A percentile compares a stretch with the other conserved stretches of the same genome.
phyloP scores from a whole-genome alignment of 2,113 vertebrate species.

The Oreochromis aureus region DNA sequence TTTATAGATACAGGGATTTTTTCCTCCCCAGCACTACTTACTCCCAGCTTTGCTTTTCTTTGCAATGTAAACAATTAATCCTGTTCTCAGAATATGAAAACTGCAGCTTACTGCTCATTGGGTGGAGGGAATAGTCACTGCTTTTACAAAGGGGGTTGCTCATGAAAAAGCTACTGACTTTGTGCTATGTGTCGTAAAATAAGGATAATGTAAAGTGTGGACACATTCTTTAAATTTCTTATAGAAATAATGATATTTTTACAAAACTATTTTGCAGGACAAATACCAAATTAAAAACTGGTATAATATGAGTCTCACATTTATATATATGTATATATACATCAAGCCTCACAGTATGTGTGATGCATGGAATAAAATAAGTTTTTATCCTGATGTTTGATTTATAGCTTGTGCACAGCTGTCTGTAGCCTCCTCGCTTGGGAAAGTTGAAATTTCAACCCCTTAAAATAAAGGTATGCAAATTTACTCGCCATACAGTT shows the following conservation, averaged over 20 bases:
- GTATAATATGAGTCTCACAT: neutral
- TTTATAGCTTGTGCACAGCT: neutral
- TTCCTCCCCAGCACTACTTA: fast-evolving
- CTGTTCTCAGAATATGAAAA: neutral
- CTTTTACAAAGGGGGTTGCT: neutral
- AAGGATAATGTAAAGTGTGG: neutral
- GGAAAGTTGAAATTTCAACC: neutral
- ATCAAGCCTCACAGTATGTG: neutral
- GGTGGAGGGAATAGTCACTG: neutral
- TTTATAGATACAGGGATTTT: neutral
- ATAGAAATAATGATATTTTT: neutral
- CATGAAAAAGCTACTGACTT: neutral
- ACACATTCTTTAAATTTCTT: neutral
- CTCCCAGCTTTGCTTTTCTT: neutral
- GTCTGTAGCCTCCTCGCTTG: neutral
- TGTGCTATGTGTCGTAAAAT: neutral
- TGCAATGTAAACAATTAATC: neutral
- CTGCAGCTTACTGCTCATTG: neutral
- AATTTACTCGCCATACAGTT: neutral
- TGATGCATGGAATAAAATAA: fast-evolving
- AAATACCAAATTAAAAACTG: neutral
- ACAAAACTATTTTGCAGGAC: neutral
- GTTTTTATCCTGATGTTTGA: neutral
- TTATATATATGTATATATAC: neutral
- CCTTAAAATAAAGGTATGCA: neutral